phyloP scores from a whole-genome alignment of 2,113 vertebrate species.

The Xenotilapia caudafasciata region DNA sequence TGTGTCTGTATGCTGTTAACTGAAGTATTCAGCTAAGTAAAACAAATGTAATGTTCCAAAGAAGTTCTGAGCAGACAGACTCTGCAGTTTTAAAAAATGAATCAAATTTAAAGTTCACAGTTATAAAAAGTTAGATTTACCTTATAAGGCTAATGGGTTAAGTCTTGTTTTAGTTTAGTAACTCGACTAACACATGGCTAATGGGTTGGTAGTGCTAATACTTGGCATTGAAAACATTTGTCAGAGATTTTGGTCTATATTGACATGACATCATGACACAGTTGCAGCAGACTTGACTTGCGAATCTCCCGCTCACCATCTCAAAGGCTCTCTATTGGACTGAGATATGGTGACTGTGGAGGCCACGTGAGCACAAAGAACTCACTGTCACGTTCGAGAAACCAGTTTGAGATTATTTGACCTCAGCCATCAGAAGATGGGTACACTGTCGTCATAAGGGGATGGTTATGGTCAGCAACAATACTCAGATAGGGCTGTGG shows the following conservation, averaged over 20 bases:
- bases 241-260: not conserved
- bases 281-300: not conserved
- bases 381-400: not conserved
- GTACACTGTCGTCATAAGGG: not conserved
- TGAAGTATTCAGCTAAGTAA: not conserved
- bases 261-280: not conserved
- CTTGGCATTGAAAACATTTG: not conserved
- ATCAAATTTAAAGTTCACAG: not conserved
- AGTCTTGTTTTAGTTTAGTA: not conserved
- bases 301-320: not conserved
- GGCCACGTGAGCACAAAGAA: not conserved
- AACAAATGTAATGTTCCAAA: not conserved
- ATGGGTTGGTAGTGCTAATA: not conserved
- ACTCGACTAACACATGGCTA: not conserved
- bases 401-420: not conserved
- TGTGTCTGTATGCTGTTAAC: not conserved
- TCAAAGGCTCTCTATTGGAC: not conserved
- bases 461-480: not conserved
- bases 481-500: not conserved
- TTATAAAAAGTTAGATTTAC: not conserved
- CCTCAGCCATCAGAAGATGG: not conserved
- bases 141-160: not conserved
- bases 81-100: not conserved
- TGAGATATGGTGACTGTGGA: not conserved
- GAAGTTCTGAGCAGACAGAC: not conserved